Base-by-base conservation (phyloP, 2,113 vertebrate genomes). In the Meleagris gallopavo region DNA sequence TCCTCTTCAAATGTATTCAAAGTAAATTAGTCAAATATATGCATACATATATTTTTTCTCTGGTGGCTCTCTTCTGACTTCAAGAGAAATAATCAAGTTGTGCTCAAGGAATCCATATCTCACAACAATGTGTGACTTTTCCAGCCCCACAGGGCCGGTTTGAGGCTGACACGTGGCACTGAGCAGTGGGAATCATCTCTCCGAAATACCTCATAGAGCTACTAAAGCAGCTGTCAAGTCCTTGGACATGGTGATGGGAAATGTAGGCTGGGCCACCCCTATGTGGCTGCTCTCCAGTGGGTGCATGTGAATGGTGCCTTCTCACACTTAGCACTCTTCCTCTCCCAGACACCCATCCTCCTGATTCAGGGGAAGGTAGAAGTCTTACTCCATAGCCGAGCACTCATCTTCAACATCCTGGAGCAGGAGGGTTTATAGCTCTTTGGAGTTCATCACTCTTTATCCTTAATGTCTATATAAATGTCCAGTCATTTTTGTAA, bases 151-250 rank as follows among this genome's bases (percentile, higher is more conserved):
- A 32, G 57, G 78, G 64, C 54, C 70, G 24, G 54, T 73, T 88
- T 72, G 90, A 66, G 18, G 22, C n/a, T 78, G 71, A 55, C 29
- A 3, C 7, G 24, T 41, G 14, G 36, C 65, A 93, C 62, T 83
- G 19, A 78, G 36, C 43, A 64, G 8, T 10, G 0, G 34, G 58
- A 86, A 72, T 50, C 27, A 15, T 29, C 20, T 74, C 20, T 66
- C 29, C 48, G 64, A 70, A 55, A 52, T 21, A 36, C 36, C 30
- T 79, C 50, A 30, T 40, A 25, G 13, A 41, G 74, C 20, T 34
- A 55, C 38, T 0, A 0, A 11, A n/a, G 14, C 22, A 81, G 40
- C 41, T 38, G 24, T 57, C 19, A 10, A 67, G 16, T 32, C 50
- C 45, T 50, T 25, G 18, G 11, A 0, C 19, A 38, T 74, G 69